phyloP scores from a whole-genome alignment of 1,140 invertebrate genomes.

The Calephelis virginiensis region DNA sequence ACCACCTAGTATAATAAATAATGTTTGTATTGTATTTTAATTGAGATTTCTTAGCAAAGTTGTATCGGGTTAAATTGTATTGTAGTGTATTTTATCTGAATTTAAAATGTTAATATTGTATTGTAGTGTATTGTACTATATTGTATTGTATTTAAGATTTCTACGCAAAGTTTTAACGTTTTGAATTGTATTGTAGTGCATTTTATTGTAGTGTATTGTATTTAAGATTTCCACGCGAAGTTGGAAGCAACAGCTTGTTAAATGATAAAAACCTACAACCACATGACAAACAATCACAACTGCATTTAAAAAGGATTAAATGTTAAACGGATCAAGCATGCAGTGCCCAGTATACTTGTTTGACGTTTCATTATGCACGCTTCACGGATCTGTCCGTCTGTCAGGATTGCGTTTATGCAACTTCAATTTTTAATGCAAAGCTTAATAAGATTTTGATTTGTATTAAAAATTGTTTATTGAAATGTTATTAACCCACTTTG shows the following conservation, averaged over 20 bases:
- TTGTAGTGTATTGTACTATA: no score
- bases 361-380: conserved; percentile 25
- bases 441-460: conserved; percentile 5
- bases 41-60: no score
- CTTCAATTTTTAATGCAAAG: conserved; percentile 7
- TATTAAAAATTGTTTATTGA: conserved; percentile 1
- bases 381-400: conserved; percentile 22
- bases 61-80: no score
- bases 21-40: no score
- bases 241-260: background rate
- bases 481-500: background rate
- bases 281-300: conserved; percentile 7
- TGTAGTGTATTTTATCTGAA: no score
- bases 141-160: no score
- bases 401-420: conserved; percentile 10
- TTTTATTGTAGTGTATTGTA: no score
- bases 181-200: no score
- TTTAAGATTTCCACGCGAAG: no score
- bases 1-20: no score
- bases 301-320: conserved; percentile 12
- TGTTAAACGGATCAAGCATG: background rate
- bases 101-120: no score
- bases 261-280: background rate
- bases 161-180: no score
- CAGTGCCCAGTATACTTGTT: conserved; percentile 4